Evolutionary conservation across 2,888 invertebrate genomes (phyloP).

Genomic region (Myathropa florea): DNA sequence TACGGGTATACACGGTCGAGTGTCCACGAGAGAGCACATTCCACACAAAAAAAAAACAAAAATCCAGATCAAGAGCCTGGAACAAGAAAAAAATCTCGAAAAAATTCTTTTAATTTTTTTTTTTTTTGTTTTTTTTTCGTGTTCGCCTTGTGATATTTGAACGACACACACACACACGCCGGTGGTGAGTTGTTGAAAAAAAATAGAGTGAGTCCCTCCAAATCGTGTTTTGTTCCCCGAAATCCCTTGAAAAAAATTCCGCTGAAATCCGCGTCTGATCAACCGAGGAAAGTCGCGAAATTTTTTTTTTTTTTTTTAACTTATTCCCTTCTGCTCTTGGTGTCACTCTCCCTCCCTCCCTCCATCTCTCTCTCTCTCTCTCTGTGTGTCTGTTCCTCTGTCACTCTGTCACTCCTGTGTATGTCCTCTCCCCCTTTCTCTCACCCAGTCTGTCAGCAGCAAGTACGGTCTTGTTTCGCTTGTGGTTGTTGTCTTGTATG

Average conservation of each 20-base stretch:
- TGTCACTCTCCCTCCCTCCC: not conserved
- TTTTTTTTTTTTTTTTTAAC: not conserved
- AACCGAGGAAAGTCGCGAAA: conserved; percentile 4
- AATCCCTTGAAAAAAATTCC: not conserved
- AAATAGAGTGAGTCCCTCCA: too few relatives aligned
- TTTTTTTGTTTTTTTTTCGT: not conserved
- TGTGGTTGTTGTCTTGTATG: too few relatives aligned
- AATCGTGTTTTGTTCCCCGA: not conserved
- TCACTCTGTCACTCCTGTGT: not conserved
- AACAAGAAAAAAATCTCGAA: not conserved
- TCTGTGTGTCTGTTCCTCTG: not conserved
- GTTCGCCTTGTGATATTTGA: not conserved
- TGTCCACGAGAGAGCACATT: not conserved
- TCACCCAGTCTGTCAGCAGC: too few relatives aligned
- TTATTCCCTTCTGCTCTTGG: not conserved
- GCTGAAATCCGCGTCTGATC: not conserved
- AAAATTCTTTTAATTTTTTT: not conserved
- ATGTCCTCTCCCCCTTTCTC: not conserved
- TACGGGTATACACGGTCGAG: conserved; percentile 6
- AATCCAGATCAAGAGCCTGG: not conserved
- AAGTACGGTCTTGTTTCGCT: too few relatives aligned
- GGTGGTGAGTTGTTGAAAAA: not conserved
- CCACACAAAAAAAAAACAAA: not conserved
- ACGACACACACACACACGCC: not conserved
- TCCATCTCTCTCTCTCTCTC: not conserved